Conservation (phyloP, 2,113 vertebrate species). For the Spilogale gracilis region DNA sequence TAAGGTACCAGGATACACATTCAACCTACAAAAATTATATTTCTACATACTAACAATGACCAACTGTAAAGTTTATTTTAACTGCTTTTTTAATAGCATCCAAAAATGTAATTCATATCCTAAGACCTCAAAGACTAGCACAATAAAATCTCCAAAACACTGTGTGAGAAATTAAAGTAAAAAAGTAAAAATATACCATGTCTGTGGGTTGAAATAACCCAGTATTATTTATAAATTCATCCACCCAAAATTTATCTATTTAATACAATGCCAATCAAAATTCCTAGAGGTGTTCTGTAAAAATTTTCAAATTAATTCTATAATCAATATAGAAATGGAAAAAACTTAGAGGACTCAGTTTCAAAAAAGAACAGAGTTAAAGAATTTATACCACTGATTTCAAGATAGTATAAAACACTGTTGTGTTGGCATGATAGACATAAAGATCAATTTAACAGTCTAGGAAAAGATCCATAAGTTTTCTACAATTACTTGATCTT, state of each 20-base stretch:
- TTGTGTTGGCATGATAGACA: background rate
- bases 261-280: background rate
- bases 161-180: slow-evolving; percentile 4
- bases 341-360: background rate
- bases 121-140: background rate
- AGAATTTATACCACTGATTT: background rate
- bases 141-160: background rate
- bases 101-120: background rate
- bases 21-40: background rate
- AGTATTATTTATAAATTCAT: background rate
- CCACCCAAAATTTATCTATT: background rate
- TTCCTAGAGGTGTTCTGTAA: background rate
- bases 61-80: background rate
- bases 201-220: slow-evolving; percentile 1
- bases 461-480: background rate
- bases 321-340: background rate
- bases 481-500: background rate
- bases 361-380: background rate
- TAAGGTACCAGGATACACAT: background rate
- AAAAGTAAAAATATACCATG: background rate
- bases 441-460: background rate
- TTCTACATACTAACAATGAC: background rate
- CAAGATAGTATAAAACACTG: background rate
- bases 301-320: background rate
- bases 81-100: background rate